phyloP scores from a whole-genome alignment of 2,113 vertebrate species.

The Turdus rufiventris region DNA sequence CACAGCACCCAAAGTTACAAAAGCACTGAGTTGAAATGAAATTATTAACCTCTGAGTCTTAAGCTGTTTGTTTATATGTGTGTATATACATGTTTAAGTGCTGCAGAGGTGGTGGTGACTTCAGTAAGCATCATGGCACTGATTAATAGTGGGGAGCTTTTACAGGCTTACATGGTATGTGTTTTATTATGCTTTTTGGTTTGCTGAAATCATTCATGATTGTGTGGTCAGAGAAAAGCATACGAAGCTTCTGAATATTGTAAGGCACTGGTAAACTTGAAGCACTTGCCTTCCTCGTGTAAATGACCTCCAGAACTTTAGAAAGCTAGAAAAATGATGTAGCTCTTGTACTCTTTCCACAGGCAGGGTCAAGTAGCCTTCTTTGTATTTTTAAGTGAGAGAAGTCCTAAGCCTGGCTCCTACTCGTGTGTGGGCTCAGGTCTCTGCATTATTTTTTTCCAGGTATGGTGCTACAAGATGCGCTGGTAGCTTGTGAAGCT shows the following conservation, averaged over 20 bases:
- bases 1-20: conserved; percentile 46
- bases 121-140: conserved; percentile 40
- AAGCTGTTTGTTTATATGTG: neutral
- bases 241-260: neutral
- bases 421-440: neutral
- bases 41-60: conserved; percentile 45
- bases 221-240: neutral
- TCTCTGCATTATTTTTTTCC: neutral
- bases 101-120: conserved; percentile 1
- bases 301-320: neutral
- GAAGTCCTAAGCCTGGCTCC: neutral
- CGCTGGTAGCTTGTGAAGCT: neutral
- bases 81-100: neutral
- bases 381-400: neutral
- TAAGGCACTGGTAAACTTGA: neutral
- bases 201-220: neutral
- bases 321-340: neutral
- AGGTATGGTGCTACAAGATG: neutral
- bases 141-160: neutral
- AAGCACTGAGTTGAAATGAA: conserved; percentile 53
- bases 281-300: neutral
- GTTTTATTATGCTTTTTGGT: neutral
- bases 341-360: neutral
- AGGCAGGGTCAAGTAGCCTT: neutral
- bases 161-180: neutral